Evolutionary conservation across 2,113 vertebrate species (phyloP).

Genomic region (Bubo bubo): DNA sequence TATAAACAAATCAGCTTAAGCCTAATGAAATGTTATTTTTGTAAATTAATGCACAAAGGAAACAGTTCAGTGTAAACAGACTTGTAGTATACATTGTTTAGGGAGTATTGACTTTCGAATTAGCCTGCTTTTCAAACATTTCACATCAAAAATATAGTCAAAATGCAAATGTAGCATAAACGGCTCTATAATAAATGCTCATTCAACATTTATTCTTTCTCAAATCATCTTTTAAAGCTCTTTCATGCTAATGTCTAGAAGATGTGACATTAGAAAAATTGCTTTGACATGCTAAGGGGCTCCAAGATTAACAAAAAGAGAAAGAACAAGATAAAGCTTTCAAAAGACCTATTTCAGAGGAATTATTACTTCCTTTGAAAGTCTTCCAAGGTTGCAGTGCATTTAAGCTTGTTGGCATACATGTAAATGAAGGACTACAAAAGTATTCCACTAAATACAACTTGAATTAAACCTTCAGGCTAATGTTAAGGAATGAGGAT

Average conservation of each 20-base stretch:
- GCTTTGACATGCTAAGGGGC: slow-evolving; percentile 96
- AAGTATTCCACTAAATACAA: slow-evolving; percentile 86
- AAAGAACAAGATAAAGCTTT: slow-evolving; percentile 99
- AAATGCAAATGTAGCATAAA: slow-evolving; percentile 83
- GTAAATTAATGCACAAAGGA: slow-evolving; percentile 67
- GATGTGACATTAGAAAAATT: slow-evolving; percentile 99
- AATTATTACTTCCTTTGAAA: slow-evolving; percentile 99
- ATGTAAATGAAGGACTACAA: slow-evolving; percentile 95
- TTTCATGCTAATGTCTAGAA: slow-evolving; percentile 97
- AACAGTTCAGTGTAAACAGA: slow-evolving; percentile 70
- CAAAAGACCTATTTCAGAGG: slow-evolving; percentile 98
- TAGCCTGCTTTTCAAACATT: slow-evolving; percentile 72
- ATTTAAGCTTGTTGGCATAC: slow-evolving; percentile 98
- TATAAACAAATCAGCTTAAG: slow-evolving; percentile 63
- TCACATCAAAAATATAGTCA: slow-evolving; percentile 72
- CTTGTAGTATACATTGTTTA: slow-evolving; percentile 69
- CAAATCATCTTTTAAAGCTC: slow-evolving; percentile 91
- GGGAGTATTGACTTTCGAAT: slow-evolving; percentile 77
- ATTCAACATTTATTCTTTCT: slow-evolving; percentile 88
- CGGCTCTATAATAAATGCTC: slow-evolving; percentile 82
- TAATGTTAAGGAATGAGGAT: slow-evolving; percentile 59
- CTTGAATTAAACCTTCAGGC: slow-evolving; percentile 83
- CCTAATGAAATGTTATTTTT: slow-evolving; percentile 70
- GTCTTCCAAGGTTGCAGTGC: slow-evolving; percentile 96
- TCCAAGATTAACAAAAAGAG: slow-evolving; percentile 96